Percentiles rank a stretch among this genome's conserved stretches.
Conservation (phyloP, 1,140 invertebrate species). For the Drosophila tristis region DNA sequence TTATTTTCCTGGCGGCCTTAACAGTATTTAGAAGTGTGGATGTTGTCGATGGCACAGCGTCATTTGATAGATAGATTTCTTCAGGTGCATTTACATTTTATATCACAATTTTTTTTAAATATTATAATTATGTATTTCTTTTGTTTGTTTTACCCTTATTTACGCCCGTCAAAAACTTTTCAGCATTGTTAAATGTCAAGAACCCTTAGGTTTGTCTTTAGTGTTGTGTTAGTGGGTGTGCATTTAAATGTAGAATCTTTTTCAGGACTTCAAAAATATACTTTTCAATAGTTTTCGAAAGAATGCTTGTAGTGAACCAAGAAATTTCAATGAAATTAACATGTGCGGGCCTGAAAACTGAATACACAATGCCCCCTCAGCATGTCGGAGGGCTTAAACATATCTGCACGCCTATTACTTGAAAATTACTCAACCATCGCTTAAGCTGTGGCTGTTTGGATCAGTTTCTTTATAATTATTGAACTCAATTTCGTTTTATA, state of each 20-base stretch:
- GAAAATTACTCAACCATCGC: background rate
- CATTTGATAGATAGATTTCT: constrained; percentile 78
- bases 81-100: constrained; percentile 81
- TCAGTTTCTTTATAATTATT: background rate
- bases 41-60: constrained; percentile 76
- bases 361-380: background rate
- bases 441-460: constrained; percentile 12
- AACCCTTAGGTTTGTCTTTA: constrained; percentile 44
- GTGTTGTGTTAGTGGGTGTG: constrained; percentile 23
- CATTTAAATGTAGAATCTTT: constrained; percentile 30
- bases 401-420: background rate
- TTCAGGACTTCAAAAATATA: constrained; percentile 27
- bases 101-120: constrained; percentile 75
- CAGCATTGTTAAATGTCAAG: constrained; percentile 67
- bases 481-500: constrained; percentile 35
- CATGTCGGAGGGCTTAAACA: background rate
- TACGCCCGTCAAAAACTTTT: constrained; percentile 66
- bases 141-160: constrained; percentile 50
- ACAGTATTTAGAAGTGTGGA: constrained; percentile 48
- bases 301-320: constrained; percentile 9
- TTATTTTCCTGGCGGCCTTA: constrained; percentile 34
- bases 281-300: constrained; percentile 18
- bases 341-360: background rate
- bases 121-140: constrained; percentile 64
- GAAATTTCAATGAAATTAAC: background rate